These are phyloP conservation scores for Aulostomus chinensis DNA, from an alignment of 2,797 vertebrate genomes.

Conservation along the genomic window DNA sequence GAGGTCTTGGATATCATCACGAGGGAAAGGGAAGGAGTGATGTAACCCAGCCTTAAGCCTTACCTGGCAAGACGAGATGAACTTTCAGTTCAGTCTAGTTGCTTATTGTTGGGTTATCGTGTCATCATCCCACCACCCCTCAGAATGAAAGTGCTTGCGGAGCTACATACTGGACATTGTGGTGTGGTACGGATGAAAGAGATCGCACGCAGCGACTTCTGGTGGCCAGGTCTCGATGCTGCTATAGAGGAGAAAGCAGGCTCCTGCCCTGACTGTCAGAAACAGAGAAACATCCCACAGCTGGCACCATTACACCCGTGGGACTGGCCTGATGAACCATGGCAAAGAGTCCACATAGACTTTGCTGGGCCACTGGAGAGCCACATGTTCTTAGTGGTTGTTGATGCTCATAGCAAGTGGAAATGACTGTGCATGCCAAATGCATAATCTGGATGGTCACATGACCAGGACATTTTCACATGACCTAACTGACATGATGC, in stretches of 20 bases:
- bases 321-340: slow-evolving; percentile 9
- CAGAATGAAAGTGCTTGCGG: neutral
- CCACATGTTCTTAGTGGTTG: neutral
- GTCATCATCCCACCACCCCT: slow-evolving; percentile 7
- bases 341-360: slow-evolving; percentile 5
- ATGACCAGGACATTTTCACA: no score
- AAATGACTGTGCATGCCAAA: no score
- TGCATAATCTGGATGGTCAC: no score
- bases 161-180: slow-evolving; percentile 7
- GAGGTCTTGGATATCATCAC: slow-evolving; percentile 2
- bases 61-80: slow-evolving; percentile 4
- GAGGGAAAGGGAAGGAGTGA: slow-evolving; percentile 1
- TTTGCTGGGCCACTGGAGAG: slow-evolving; percentile 9
- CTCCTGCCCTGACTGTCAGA: neutral
- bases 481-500: no score
- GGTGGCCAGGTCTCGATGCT: slow-evolving; percentile 5
- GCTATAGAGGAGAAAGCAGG: neutral
- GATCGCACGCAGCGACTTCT: slow-evolving; percentile 18
- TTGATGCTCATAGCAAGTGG: slow-evolving; percentile 4
- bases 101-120: neutral
- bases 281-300: slow-evolving; percentile 1
- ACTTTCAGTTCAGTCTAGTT: slow-evolving; percentile 8
- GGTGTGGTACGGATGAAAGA: slow-evolving; percentile 27
- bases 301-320: slow-evolving; percentile 1
- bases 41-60: slow-evolving; percentile 3